Conservation (phyloP, 2,888 invertebrate species). For the Drosophila nr. medialis region DNA sequence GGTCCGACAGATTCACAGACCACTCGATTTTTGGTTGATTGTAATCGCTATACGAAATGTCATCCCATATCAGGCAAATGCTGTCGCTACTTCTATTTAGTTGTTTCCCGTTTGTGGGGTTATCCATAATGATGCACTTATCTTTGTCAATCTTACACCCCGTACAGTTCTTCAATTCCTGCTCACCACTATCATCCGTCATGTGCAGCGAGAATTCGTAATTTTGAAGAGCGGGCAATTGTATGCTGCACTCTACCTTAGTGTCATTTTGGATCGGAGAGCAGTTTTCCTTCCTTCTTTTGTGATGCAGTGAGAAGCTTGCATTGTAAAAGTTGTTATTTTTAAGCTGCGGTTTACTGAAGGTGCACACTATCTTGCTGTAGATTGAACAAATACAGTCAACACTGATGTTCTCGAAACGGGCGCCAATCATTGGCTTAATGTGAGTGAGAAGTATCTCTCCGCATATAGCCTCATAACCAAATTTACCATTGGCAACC, state of each 20-base stretch:
- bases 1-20: constrained; percentile 6
- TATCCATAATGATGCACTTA: not conserved
- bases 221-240: no score
- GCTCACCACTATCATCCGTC: not conserved
- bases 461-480: not conserved
- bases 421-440: not conserved
- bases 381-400: not conserved
- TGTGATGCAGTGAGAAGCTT: not conserved
- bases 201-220: not conserved
- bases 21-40: constrained; percentile 8
- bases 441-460: rapidly evolving
- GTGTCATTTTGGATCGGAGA: no score
- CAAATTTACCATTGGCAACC: rapidly evolving
- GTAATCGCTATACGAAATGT: no score
- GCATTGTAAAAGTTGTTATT: not conserved
- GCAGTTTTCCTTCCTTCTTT: rapidly evolving
- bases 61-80: constrained; percentile 17
- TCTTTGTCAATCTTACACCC: not conserved
- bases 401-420: rapidly evolving
- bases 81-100: not conserved
- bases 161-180: rapidly evolving
- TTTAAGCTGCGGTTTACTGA: not conserved
- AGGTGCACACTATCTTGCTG: not conserved
- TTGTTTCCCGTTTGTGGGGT: rapidly evolving
- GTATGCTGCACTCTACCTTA: not conserved